These are phyloP conservation scores for Philotrypesis tridentata DNA, from an alignment of 1,140 invertebrate genomes.

Conservation along the genomic window DNA sequence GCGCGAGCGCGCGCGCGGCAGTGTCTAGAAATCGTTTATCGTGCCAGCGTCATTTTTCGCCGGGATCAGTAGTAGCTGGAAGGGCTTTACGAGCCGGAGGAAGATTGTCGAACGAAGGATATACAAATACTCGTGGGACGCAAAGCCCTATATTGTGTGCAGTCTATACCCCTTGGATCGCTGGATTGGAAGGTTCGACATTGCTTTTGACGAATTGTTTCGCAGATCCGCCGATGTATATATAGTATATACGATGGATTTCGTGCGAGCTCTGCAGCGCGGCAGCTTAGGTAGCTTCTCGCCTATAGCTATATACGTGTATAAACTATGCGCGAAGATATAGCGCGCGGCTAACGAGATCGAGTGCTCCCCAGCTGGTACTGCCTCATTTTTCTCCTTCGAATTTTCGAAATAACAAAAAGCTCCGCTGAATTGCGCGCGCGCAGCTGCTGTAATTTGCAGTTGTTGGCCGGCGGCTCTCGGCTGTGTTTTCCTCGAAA, in stretches of 20 bases:
- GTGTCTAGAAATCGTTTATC: conserved; percentile 9
- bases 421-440: too few species aligned
- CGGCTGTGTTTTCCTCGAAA: background rate
- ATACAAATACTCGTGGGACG: background rate
- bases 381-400: background rate
- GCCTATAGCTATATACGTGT: too few species aligned
- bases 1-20: too few species aligned
- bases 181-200: background rate
- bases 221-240: background rate
- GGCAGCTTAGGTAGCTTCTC: background rate
- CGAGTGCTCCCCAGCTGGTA: background rate
- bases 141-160: background rate
- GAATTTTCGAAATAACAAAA: too few species aligned
- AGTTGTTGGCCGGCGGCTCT: too few species aligned
- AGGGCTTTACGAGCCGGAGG: background rate
- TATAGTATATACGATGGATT: background rate
- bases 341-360: conserved; percentile 11
- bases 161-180: too few species aligned
- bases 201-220: conserved; percentile 11
- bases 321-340: background rate
- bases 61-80: background rate
- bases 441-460: too few species aligned
- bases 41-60: background rate
- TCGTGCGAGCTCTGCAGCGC: background rate
- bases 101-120: background rate